Evolutionary conservation across 2,797 vertebrate species (phyloP), one percentile per base, ranked within the genome.

Genomic region (Pyrrhura leucotis): DNA sequence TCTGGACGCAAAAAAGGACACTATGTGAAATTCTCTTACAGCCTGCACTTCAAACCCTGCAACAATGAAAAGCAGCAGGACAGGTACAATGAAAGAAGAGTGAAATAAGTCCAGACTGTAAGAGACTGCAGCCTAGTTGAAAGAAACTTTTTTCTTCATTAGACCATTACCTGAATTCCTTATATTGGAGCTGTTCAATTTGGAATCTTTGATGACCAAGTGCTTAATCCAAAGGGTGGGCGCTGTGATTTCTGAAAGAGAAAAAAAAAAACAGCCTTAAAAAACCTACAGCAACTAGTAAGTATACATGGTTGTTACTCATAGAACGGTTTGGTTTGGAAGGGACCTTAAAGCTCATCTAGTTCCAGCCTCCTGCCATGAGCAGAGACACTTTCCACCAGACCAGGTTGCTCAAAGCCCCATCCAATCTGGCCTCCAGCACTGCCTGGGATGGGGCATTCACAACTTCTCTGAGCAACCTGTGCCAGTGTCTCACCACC

Each of bases 161-260:
- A 0, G 37, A 85, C 37, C 3, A 2, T 97, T 98, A 99, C 99
- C 99, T 99, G 98, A 98, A 95, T 98, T 99, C 97, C 98, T 99
- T 96, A 98, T 95, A 45, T 90, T 98, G 85, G 99, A 99, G 96
- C 96, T 99, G 97, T 99, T 99, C 97, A 99, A 96, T 93, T 99
- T 99, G 85, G 98, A 99, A 83, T 99, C 99, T 97, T 99, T 99
- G 95, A 99, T 98, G 74, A 98, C 98, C 96, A 99, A 98, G 83
- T 99, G 99, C 96, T 99, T 99, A 89, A 99, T 99, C 99, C 99
- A 99, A 93, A 99, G 98, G 3, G 99, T 99, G 5, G 99, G 99
- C 79, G 99, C 99, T 28, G 99, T 99, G 95, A 99, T 99, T 97
- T 99, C 99, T 99, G 98, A 87, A 97, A 97, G 26, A 89, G 67